phyloP scores from a whole-genome alignment of 2,797 vertebrate genomes.

The Eupleurogrammus muticus region DNA sequence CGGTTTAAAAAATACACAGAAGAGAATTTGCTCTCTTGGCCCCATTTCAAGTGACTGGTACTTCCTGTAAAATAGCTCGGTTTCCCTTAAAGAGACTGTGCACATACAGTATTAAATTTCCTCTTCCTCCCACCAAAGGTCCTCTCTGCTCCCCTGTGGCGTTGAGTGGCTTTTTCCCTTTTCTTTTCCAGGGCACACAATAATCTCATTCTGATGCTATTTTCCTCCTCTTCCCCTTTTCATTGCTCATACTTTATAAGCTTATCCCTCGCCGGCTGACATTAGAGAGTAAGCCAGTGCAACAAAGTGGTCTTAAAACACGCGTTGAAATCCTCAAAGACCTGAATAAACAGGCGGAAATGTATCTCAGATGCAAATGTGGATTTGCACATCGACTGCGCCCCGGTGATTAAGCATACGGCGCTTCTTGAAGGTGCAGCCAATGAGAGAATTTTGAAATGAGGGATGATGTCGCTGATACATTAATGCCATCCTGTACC shows the following conservation, averaged over 20 bases:
- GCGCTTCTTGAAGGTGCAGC: slow-evolving; percentile 61
- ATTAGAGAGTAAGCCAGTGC: slow-evolving; percentile 73
- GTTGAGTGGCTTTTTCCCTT: slow-evolving; percentile 42
- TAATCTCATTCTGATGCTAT: slow-evolving; percentile 76
- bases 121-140: slow-evolving; percentile 61
- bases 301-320: slow-evolving; percentile 78
- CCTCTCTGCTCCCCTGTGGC: slow-evolving; percentile 42
- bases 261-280: slow-evolving; percentile 70
- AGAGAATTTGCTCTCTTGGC: slow-evolving; percentile 55
- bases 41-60: slow-evolving; percentile 56
- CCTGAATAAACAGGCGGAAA: slow-evolving; percentile 72
- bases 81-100: slow-evolving; percentile 56
- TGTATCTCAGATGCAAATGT: slow-evolving; percentile 79
- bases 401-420: slow-evolving; percentile 67
- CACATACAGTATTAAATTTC: slow-evolving; percentile 66
- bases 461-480: slow-evolving; percentile 72
- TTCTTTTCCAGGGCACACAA: slow-evolving; percentile 55
- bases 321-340: slow-evolving; percentile 74
- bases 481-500: slow-evolving; percentile 65
- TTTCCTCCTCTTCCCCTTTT: slow-evolving; percentile 51
- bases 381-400: slow-evolving; percentile 62
- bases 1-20: slow-evolving; percentile 38
- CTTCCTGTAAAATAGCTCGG: slow-evolving; percentile 61
- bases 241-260: slow-evolving; percentile 65
- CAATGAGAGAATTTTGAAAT: slow-evolving; percentile 74